phyloP scores from a whole-genome alignment of 2,797 vertebrate species.

The Pantherophis alleghaniensis region DNA sequence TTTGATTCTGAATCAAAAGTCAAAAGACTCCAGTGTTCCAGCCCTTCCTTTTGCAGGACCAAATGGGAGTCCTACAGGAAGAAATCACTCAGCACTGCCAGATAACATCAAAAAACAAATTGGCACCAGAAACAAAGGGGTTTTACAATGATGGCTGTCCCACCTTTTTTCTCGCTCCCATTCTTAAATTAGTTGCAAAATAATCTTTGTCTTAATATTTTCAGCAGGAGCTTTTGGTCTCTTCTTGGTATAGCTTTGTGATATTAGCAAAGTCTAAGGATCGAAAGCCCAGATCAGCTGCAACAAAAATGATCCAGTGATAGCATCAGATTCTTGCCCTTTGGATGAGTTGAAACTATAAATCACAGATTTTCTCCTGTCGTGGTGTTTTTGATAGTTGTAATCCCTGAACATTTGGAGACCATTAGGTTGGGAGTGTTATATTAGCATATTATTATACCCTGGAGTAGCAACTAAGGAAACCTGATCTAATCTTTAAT shows the following conservation, averaged over 20 bases:
- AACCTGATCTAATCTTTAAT: not conserved
- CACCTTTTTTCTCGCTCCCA: not conserved
- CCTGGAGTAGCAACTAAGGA: not conserved
- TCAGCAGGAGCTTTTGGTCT: not conserved
- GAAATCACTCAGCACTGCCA: constrained; percentile 41
- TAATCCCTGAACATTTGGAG: not conserved
- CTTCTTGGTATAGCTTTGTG: constrained; percentile 16
- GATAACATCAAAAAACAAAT: constrained; percentile 54
- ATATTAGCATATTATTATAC: not conserved
- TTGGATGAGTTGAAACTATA: not conserved
- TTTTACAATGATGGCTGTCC: constrained; percentile 39
- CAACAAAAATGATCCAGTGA: not conserved
- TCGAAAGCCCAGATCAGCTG: not conserved
- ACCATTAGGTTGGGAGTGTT: not conserved
- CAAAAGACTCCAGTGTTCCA: constrained; percentile 32
- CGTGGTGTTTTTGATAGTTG: not conserved
- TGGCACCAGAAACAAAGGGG: constrained; percentile 44
- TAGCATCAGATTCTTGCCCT: not conserved
- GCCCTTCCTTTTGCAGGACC: constrained; percentile 25
- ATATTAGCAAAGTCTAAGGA: not conserved
- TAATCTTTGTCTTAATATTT: constrained; percentile 20
- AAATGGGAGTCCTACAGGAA: constrained; percentile 44
- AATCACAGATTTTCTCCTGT: not conserved
- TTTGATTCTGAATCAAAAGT: constrained; percentile 33
- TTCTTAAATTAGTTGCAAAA: not conserved